A percentile compares a stretch with the other conserved stretches of the same genome.
phyloP scores from a whole-genome alignment of 2,113 vertebrate genomes.

The Xenopus laevis region DNA sequence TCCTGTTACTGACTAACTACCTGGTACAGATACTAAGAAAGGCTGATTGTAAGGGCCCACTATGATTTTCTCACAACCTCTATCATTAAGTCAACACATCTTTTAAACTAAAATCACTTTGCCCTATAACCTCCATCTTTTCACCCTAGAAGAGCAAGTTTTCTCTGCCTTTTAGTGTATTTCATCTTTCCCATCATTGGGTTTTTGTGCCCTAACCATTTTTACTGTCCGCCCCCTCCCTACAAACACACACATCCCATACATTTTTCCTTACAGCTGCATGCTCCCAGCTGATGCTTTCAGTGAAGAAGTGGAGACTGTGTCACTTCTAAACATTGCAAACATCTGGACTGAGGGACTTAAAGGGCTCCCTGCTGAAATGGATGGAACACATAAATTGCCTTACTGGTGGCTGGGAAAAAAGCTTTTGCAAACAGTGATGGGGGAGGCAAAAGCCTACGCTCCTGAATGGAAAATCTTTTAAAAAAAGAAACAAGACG shows the following conservation, averaged over 20 bases:
- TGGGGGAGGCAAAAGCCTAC: not conserved
- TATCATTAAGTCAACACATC: too few species aligned
- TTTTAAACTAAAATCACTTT: too few species aligned
- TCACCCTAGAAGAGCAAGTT: not conserved
- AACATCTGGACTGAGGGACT: conserved; percentile 72
- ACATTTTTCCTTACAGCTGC: conserved; percentile 63
- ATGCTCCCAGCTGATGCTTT: conserved; percentile 58
- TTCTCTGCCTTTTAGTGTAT: not conserved
- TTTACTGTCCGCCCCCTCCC: not conserved
- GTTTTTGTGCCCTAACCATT: not conserved
- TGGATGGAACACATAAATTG: not conserved
- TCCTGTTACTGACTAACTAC: too few species aligned
- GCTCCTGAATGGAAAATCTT: not conserved
- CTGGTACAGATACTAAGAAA: too few species aligned
- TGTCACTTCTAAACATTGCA: conserved; percentile 73
- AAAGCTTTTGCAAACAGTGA: not conserved
- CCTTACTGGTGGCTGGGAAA: conserved; percentile 27
- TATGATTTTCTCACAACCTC: too few species aligned
- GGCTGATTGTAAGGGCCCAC: too few species aligned
- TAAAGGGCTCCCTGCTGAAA: conserved; percentile 22
- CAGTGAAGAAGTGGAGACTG: conserved; percentile 65
- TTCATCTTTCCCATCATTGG: not conserved
- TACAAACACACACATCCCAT: conserved; percentile 37
- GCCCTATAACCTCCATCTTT: not conserved
- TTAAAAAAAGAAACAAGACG: too few species aligned